phyloP scores from a whole-genome alignment of 2,113 vertebrate genomes.

The Xenus cinereus region DNA sequence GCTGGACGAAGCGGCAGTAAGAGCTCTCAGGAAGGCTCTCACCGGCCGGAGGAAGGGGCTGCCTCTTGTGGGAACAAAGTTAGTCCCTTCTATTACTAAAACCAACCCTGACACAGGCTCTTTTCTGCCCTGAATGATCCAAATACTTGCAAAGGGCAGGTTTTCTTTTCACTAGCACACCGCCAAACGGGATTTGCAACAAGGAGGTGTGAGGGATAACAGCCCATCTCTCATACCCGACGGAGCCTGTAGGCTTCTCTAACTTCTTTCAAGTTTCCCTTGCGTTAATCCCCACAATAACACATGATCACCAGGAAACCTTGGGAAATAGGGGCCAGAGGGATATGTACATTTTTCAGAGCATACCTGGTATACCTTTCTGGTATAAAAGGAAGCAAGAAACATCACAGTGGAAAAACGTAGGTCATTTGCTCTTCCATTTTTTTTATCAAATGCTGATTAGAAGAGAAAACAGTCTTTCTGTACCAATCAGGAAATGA shows the following conservation, averaged over 20 bases:
- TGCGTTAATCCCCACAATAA: slow-evolving; percentile 42
- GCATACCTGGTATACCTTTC: no score
- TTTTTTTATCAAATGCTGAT: slow-evolving; percentile 54
- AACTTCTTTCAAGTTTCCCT: slow-evolving; percentile 26
- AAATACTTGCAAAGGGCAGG: background rate
- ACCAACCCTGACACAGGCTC: background rate
- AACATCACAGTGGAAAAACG: slow-evolving; percentile 19
- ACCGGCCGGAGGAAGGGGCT: background rate
- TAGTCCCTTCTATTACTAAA: background rate
- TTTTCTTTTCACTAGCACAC: background rate
- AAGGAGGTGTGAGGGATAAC: background rate
- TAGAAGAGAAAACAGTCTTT: slow-evolving; percentile 44
- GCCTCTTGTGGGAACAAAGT: background rate
- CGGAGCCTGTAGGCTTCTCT: slow-evolving; percentile 7
- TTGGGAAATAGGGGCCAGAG: slow-evolving; percentile 44
- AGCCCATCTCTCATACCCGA: background rate
- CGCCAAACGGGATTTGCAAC: slow-evolving; percentile 22
- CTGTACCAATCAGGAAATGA: slow-evolving; percentile 9
- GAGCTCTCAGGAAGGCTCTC: background rate
- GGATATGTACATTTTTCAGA: slow-evolving; percentile 43
- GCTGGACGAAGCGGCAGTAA: background rate
- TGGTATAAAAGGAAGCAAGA: slow-evolving; percentile 35
- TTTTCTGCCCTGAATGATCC: background rate
- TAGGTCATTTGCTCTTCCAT: background rate
- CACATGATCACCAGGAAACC: slow-evolving; percentile 45